Base-by-base conservation (phyloP, 2,113 vertebrate species). In the Bagarius yarrelli region DNA sequence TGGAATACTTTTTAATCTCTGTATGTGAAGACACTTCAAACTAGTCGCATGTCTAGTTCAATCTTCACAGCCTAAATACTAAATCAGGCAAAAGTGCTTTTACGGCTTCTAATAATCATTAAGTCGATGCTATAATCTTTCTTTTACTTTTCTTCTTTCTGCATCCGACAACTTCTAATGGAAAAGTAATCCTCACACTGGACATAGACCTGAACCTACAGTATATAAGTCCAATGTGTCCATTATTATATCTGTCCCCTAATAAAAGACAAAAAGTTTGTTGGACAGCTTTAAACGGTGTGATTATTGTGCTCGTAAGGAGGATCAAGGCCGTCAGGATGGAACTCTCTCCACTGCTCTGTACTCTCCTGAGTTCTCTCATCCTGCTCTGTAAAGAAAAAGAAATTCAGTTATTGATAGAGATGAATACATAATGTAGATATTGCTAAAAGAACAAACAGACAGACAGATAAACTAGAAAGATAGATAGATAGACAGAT, bases 311-410 rank as follows among this genome's bases (percentile, higher is more conserved):
- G 93, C 60, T 94, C 90, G 1, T 94, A 92, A 0, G 94, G 74
- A 5, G 94, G 95, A 84, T 94, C 85, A 70, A 95, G 90, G 55
- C 95, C 94, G 0, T 96, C 95, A 0, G 95, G 91, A 85, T 96
- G 94, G 85, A 94, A 95, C 85, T 95, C 91, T 30, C 94, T 92
- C 94, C 94, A 95, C 84, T 95, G 94, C 84, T 96, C 94, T 0
- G 89, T 90, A 34, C 90, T 92, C 85, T 94, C 93, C 64, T 92
- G 90, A 88, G 74, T 93, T 71, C 90, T 92, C 87, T 95, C 95
- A 19, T 93, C 83, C 88, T 95, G 92, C 76, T 96, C 96, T 95
- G 91, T 73, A 11, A 73, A 34, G 16, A 53, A 53, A 30, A 30
- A 2, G 25, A 72, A 16, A 16, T 52, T 30, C 4, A 52, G 11